Conservation (phyloP, 2,797 vertebrate species). For the Pseudomugil tenellus region DNA sequence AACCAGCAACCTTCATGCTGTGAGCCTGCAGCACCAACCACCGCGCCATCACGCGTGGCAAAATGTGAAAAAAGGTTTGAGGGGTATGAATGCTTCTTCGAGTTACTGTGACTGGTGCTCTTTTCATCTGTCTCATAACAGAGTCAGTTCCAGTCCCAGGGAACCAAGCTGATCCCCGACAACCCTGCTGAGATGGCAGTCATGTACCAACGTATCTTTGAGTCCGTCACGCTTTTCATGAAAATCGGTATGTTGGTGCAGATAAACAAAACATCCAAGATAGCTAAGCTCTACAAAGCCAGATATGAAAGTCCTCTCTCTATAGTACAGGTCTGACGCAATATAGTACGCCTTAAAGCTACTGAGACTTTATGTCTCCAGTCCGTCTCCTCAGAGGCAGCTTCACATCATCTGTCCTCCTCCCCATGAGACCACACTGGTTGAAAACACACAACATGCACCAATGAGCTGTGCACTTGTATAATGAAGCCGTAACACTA, state of each 20-base stretch:
- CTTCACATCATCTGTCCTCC: not conserved
- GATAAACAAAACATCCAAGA: not conserved
- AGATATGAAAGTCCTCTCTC: too few relatives aligned
- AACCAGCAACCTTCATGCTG: too few relatives aligned
- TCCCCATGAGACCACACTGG: not conserved
- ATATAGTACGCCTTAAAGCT: slow-evolving; percentile 1
- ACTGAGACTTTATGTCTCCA: slow-evolving; percentile 20
- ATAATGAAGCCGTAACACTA: not conserved
- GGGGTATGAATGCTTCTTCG: too few relatives aligned
- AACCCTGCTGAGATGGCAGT: slow-evolving; percentile 55
- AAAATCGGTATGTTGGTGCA: slow-evolving; percentile 68
- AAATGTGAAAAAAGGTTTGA: too few relatives aligned
- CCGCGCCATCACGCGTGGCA: too few relatives aligned
- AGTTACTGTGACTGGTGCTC: slow-evolving; percentile 10
- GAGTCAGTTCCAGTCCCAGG: slow-evolving; percentile 77
- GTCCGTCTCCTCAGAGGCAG: slow-evolving; percentile 5
- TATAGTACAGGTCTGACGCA: too few relatives aligned
- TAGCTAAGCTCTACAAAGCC: too few relatives aligned
- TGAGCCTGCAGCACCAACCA: too few relatives aligned
- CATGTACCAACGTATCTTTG: slow-evolving; percentile 80
- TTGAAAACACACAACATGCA: slow-evolving; percentile 26
- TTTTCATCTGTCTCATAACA: slow-evolving; percentile 55
- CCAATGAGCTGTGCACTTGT: slow-evolving; percentile 26
- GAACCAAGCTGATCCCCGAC: slow-evolving; percentile 74
- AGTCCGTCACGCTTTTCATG: slow-evolving; percentile 54